Percentiles rank a stretch among this genome's conserved stretches.
These are phyloP conservation scores for Dusona sp. DNA, from an alignment of 2,888 invertebrate species.

Conservation along the genomic window DNA sequence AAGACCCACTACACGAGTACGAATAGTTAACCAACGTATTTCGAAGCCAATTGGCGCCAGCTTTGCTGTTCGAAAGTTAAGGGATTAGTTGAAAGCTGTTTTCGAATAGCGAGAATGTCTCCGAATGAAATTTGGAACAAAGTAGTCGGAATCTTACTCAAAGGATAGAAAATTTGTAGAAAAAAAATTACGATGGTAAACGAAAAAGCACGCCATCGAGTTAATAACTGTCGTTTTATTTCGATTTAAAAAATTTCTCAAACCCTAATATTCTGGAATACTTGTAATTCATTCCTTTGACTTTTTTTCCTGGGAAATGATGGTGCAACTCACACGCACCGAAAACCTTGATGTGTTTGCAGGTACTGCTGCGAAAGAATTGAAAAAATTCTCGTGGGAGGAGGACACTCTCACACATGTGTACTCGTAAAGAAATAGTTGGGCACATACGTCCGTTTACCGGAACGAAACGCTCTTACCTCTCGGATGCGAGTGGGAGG, in stretches of 20 bases:
- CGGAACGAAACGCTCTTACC: slow-evolving; percentile 73
- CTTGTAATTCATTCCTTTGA: not conserved
- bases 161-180: not conserved
- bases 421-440: slow-evolving; percentile 12
- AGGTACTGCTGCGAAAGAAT: slow-evolving; percentile 28
- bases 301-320: slow-evolving; percentile 20
- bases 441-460: slow-evolving; percentile 59
- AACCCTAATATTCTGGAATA: slow-evolving; percentile 11
- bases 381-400: slow-evolving; percentile 44
- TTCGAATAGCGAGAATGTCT: not conserved
- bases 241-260: not conserved
- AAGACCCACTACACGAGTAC: not conserved
- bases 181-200: not conserved
- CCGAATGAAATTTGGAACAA: not conserved
- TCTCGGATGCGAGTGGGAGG: slow-evolving; percentile 80
- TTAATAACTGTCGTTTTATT: not conserved
- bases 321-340: slow-evolving; percentile 25
- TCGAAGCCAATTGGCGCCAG: not conserved
- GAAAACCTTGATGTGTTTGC: slow-evolving; percentile 25
- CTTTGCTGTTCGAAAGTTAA: not conserved
- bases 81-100: not conserved
- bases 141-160: not conserved
- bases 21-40: not conserved
- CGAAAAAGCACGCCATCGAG: not conserved
- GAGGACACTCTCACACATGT: not conserved